A percentile compares a stretch with the other conserved stretches of the same genome.
Evolutionary conservation across 1,140 invertebrate genomes (phyloP).

Genomic region (Drosophila tani): DNA sequence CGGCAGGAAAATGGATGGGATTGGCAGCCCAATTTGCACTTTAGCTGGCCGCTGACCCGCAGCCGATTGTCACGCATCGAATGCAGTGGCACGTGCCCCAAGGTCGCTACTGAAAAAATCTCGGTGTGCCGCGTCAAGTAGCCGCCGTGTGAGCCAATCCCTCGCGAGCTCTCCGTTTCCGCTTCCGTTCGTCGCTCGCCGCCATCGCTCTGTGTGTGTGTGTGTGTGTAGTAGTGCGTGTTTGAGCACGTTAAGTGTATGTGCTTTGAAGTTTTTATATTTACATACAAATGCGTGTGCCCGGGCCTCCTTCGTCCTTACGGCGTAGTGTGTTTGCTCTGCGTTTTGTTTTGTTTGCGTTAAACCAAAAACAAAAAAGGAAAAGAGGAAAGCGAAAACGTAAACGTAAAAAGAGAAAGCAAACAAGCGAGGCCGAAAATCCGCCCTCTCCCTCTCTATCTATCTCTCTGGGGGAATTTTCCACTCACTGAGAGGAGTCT

Average conservation of each 20-base stretch:
- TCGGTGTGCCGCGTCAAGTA: constrained; percentile 65
- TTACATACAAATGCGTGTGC: constrained; percentile 65
- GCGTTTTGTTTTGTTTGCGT: constrained; percentile 75
- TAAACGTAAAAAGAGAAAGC: background rate
- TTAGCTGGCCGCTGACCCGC: constrained; percentile 30
- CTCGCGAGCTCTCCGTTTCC: background rate
- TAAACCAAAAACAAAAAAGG: constrained; percentile 52
- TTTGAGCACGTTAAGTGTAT: constrained; percentile 75
- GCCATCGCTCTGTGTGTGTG: background rate
- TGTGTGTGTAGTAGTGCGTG: constrained; percentile 50
- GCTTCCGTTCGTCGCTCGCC: background rate
- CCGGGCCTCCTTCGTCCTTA: constrained; percentile 9
- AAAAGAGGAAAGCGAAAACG: constrained; percentile 7
- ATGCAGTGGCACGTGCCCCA: constrained; percentile 44
- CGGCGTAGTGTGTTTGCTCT: constrained; percentile 61
- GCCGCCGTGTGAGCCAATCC: constrained; percentile 48
- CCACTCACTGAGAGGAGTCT: no score
- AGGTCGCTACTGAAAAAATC: constrained; percentile 16
- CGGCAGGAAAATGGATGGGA: constrained; percentile 4
- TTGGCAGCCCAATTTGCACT: constrained; percentile 40
- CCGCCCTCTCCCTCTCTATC: background rate
- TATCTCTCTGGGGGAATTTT: background rate
- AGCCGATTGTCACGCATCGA: constrained; percentile 36
- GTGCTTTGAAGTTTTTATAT: constrained; percentile 80
- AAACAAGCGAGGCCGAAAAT: constrained; percentile 11